Evolutionary conservation across 2,888 invertebrate genomes (phyloP).

Genomic region (Phorcus lineatus): DNA sequence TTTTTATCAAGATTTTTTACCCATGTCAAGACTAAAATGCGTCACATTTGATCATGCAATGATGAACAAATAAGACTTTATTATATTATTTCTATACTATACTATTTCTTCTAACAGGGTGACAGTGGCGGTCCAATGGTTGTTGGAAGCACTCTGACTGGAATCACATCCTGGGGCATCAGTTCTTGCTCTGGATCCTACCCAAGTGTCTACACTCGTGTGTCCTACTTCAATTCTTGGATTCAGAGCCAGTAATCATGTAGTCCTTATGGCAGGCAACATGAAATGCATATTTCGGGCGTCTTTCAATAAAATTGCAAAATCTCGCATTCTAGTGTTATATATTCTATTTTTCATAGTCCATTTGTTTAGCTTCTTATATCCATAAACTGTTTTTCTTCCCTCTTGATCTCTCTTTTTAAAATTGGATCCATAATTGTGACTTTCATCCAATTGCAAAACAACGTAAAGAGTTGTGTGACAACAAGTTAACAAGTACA

Average conservation of each 20-base stretch:
- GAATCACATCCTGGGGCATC: slow-evolving; percentile 41
- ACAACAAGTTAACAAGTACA: too few relatives aligned
- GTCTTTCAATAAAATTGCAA: too few relatives aligned
- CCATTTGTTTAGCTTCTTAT: too few relatives aligned
- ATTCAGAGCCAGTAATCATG: slow-evolving; percentile 10
- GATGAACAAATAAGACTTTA: background rate
- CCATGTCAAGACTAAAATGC: background rate
- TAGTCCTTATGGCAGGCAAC: background rate
- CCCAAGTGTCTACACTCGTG: slow-evolving; percentile 40
- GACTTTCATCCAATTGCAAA: too few relatives aligned
- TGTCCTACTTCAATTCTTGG: slow-evolving; percentile 32
- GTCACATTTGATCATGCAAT: background rate
- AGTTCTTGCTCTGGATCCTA: slow-evolving; percentile 26
- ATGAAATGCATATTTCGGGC: too few relatives aligned
- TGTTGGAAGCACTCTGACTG: slow-evolving; percentile 26
- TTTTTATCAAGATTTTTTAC: background rate
- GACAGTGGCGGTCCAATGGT: slow-evolving; percentile 40
- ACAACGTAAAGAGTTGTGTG: too few relatives aligned
- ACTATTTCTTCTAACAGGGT: slow-evolving; percentile 29
- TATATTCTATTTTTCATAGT: too few relatives aligned
- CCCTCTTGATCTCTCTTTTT: too few relatives aligned
- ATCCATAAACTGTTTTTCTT: too few relatives aligned
- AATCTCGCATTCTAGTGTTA: too few relatives aligned
- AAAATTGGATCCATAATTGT: too few relatives aligned
- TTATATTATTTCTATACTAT: background rate